Percentiles rank a stretch among this genome's conserved stretches.
Conservation (phyloP, 2,113 vertebrate genomes). For the Picathartes gymnocephalus region DNA sequence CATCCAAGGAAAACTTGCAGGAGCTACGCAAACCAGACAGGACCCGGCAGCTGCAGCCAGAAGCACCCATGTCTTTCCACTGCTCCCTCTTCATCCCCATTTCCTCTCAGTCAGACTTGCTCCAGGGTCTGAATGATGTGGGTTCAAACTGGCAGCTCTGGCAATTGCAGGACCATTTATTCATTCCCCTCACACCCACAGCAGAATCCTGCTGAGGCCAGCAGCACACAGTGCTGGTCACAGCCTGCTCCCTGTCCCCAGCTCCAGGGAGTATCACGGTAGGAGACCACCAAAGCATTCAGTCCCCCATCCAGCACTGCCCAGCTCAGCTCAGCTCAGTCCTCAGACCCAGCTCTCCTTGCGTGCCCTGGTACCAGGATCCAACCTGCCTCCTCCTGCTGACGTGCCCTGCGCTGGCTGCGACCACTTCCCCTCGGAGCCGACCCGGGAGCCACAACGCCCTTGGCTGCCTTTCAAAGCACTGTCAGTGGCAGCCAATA, state of each 20-base stretch:
- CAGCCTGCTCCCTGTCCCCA: neutral
- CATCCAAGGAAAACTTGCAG: neutral
- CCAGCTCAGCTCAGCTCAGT: neutral
- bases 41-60: neutral
- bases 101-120: neutral
- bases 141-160: neutral
- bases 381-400: neutral
- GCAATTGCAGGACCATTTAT: neutral
- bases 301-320: neutral
- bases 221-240: neutral
- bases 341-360: neutral
- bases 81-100: neutral
- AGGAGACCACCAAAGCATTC: neutral
- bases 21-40: neutral
- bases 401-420: neutral
- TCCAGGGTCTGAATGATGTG: neutral
- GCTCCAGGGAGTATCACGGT: accelerated
- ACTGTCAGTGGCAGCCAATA: neutral
- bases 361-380: neutral
- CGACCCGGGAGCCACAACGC: accelerated
- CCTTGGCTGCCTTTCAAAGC: neutral
- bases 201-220: constrained; percentile 15
- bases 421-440: accelerated
- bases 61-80: neutral
- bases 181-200: constrained; percentile 13